Base-by-base conservation (phyloP, 2,113 vertebrate species). In the Eleginops maclovinus region DNA sequence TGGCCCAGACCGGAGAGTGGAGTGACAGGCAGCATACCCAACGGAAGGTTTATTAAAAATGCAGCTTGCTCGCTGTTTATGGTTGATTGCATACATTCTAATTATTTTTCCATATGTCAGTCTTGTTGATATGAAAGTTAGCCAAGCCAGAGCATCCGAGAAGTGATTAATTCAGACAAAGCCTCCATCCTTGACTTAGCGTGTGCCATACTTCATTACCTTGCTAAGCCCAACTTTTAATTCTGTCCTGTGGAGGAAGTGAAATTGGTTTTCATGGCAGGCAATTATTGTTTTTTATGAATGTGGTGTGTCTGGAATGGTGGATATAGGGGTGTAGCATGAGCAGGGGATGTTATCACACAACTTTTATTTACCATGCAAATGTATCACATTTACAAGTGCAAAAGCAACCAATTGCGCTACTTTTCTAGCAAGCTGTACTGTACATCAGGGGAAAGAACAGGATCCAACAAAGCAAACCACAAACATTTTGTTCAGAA, bases 131-230 rank as follows among this genome's bases (percentile, higher is more conserved):
- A 75, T 79, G 84, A 89, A 86, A 89, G 44, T 58, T 81, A 77
- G 81, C 82, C 77, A 72, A 88, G 85, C 72, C 68, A 50, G 60
- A 58, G 65, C 77, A 81, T 77, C 77, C 51, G 71, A 72, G 86
- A 90, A 88, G 86, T 86, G 88, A 93, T 92, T 93, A 84, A 79
- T 82, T 84, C 77, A 90, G 84, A 93, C 90, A 89, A 91, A 91
- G 85, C 82, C 79, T 81, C 81, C 70, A 82, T 90, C 80, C 90
- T 89, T 83, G 83, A 87, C 77, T 82, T 82, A 63, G 79, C 65
- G 62, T 78, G 49, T 69, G 80, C 73, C 63, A 55, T 80, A 85
- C 84, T 90, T 90, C 76, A 90, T 92, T 91, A 91, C 85, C 82
- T 86, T 86, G 67, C 83, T 87, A 89, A 92, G 82, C 86, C 75